Evolutionary conservation across 2,113 vertebrate genomes (phyloP).

Genomic region (Forbesichthys papilliferus): DNA sequence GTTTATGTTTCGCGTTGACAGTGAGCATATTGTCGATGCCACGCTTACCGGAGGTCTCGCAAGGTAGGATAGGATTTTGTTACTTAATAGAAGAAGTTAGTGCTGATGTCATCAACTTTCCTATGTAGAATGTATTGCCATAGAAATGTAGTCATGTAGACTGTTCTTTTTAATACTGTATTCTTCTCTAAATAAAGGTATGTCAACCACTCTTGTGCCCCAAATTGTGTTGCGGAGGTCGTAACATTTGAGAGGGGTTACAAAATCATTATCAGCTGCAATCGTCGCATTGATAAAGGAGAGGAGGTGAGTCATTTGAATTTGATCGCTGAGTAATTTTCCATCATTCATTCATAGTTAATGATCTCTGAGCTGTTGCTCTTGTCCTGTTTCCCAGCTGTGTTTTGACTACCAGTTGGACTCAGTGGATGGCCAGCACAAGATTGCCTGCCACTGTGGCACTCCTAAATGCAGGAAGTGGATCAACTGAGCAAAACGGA

Average conservation of each 20-base stretch:
- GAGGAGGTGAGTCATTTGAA: constrained; percentile 83
- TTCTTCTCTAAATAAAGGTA: constrained; percentile 75
- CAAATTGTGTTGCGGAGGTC: constrained; percentile 96
- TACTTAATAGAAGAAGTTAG: not conserved
- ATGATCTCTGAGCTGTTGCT: not conserved
- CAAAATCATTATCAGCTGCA: constrained; percentile 97
- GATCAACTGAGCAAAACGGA: constrained; percentile 85
- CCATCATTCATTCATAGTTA: not conserved
- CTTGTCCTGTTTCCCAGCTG: constrained; percentile 77
- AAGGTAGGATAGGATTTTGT: constrained; percentile 75
- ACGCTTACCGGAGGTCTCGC: constrained; percentile 89
- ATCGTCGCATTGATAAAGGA: constrained; percentile 90
- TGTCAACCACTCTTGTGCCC: constrained; percentile 96
- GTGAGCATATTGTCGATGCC: constrained; percentile 93
- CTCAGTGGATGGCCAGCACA: constrained; percentile 88
- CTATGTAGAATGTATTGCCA: not conserved
- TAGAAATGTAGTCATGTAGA: not conserved
- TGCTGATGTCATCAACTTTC: not conserved
- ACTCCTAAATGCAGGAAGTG: constrained; percentile 98
- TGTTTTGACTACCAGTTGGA: constrained; percentile 98
- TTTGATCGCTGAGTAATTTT: not conserved
- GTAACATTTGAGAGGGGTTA: constrained; percentile 96
- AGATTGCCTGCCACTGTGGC: constrained; percentile 94
- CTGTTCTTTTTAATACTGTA: not conserved
- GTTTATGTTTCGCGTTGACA: constrained; percentile 98